Percentiles rank a stretch among this genome's conserved stretches.
phyloP scores from a whole-genome alignment of 2,113 vertebrate genomes.

The Cyanoderma ruficeps region DNA sequence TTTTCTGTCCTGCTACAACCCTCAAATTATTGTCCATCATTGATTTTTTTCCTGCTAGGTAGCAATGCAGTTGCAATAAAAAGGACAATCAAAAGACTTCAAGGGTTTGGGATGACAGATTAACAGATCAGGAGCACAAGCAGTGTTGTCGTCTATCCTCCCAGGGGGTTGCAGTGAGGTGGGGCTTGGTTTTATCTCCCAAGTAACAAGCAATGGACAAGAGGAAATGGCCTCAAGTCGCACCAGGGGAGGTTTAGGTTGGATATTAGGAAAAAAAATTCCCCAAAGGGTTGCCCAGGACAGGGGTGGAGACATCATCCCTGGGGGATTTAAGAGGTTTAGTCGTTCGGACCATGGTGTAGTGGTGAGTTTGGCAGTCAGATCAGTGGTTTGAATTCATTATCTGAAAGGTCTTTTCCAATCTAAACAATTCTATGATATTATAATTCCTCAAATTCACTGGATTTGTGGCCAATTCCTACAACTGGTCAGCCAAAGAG shows the following conservation, averaged over 20 bases:
- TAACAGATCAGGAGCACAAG: neutral
- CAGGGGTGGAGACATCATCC: neutral
- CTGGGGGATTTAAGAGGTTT: neutral
- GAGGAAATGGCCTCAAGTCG: neutral
- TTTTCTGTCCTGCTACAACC: neutral
- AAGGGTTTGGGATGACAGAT: neutral
- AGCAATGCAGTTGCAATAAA: neutral
- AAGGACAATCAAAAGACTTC: neutral
- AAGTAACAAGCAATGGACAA: neutral
- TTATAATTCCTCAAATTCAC: neutral
- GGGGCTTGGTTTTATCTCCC: neutral
- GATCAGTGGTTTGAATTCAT: neutral
- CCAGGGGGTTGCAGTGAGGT: neutral
- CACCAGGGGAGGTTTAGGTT: neutral
- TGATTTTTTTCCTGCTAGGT: neutral
- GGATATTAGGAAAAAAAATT: neutral
- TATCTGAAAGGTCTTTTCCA: neutral
- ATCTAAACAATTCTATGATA: neutral
- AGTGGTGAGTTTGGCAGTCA: neutral
- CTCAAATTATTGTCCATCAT: neutral
- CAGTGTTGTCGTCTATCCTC: neutral
- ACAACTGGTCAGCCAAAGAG: neutral
- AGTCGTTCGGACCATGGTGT: too few species aligned
- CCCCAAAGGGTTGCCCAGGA: neutral
- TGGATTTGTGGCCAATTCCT: neutral